These are phyloP conservation scores for Bugulina stolonifera DNA, from an alignment of 2,888 invertebrate species.

Conservation along the genomic window DNA sequence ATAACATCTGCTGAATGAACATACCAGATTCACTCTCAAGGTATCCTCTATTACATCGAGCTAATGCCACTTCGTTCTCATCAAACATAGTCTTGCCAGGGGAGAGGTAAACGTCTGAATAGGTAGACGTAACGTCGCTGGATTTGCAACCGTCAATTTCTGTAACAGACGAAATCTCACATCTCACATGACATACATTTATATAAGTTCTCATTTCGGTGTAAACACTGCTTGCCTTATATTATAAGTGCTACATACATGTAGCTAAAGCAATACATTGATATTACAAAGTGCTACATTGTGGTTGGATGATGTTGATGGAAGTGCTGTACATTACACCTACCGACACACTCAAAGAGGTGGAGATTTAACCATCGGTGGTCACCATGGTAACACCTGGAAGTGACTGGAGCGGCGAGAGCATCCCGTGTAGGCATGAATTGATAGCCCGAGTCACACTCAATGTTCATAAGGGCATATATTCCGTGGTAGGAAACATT, in stretches of 20 bases:
- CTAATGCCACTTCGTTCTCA: not conserved
- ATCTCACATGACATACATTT: no score
- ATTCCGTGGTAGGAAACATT: not conserved
- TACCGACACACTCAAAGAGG: conserved; percentile 11
- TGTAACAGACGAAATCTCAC: no score
- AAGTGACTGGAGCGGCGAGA: not conserved
- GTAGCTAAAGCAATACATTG: not conserved
- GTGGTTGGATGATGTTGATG: not conserved
- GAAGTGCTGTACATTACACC: not conserved
- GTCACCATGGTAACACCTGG: not conserved
- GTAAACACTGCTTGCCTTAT: no score
- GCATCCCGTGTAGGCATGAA: not conserved
- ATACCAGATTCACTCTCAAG: not conserved
- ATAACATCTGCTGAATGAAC: no score
- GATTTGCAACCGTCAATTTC: not conserved
- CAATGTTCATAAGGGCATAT: not conserved
- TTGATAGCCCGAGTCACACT: not conserved
- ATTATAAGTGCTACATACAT: no score
- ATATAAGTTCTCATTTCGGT: no score
- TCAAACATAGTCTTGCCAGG: not conserved
- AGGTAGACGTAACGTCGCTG: not conserved
- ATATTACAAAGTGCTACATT: not conserved
- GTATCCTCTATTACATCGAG: not conserved
- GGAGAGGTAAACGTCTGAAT: not conserved
- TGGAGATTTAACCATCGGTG: not conserved